These are phyloP conservation scores for Sipha maydis DNA, from an alignment of 2,888 invertebrate genomes.

Conservation along the genomic window DNA sequence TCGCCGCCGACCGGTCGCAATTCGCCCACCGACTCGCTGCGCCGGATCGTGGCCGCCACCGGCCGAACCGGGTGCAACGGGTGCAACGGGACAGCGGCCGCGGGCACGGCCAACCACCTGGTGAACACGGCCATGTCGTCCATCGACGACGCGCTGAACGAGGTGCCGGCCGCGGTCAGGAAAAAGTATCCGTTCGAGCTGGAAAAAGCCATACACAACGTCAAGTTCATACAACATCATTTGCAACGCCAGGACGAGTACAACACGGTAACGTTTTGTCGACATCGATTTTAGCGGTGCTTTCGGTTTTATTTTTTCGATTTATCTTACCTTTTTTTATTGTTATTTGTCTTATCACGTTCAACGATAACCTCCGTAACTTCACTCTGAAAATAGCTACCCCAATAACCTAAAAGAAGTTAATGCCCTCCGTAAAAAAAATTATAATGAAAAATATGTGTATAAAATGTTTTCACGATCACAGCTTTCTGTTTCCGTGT, in stretches of 20 bases:
- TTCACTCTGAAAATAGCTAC: no score
- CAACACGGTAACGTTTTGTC: slow-evolving; percentile 78
- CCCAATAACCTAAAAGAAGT: no score
- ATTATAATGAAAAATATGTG: no score
- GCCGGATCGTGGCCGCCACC: slow-evolving; percentile 66
- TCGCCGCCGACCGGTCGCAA: slow-evolving; percentile 71
- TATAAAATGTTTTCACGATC: no score
- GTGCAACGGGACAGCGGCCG: slow-evolving; percentile 85
- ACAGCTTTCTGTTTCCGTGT: no score
- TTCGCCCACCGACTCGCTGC: slow-evolving; percentile 81
- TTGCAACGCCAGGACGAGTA: slow-evolving; percentile 94
- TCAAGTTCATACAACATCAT: slow-evolving; percentile 95
- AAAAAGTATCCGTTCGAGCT: slow-evolving; percentile 93
- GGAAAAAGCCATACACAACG: slow-evolving; percentile 93
- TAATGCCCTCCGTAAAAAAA: no score
- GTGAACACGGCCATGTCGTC: slow-evolving; percentile 81
- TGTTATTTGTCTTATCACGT: no score
- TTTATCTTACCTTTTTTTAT: no score
- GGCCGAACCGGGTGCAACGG: slow-evolving; percentile 75
- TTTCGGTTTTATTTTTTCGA: no score
- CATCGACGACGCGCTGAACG: slow-evolving; percentile 83
- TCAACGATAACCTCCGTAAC: no score
- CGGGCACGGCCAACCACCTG: slow-evolving; percentile 74
- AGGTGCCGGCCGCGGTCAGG: slow-evolving; percentile 74
- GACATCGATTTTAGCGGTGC: no score